Base-by-base conservation (phyloP, 2,113 vertebrate species). In the Tachysurus vachellii region DNA sequence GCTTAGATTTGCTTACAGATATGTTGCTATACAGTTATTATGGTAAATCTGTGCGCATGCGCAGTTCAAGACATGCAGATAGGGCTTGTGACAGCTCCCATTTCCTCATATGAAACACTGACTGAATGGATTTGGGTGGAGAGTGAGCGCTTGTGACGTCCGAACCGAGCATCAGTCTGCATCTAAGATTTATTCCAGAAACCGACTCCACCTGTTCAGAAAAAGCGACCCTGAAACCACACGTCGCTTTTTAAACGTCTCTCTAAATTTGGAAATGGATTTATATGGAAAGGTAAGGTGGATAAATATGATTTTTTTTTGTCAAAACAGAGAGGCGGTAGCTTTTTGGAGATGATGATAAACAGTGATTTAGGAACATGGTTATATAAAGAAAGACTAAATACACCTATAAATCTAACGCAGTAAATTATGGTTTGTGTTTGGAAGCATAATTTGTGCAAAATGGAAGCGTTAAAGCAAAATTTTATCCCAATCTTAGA, bases 261-360 rank as follows among this genome's bases (percentile, higher is more conserved):
- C 54, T 54, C 42, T 66, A 80, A 53, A 64, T 57, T 70, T 61
- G 54, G 36, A 85, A 71, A 97, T 97, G 96, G 97, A 97, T 83
- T 92, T 97, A 82, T 97, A 97, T 75, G 96, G 96, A 57, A 97
- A 97, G 96, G 96, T 97, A 96, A 95, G 95, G 73, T 19, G 2
- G 76, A 23, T 71, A 50, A 59, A 82, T 59, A 31, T 28, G 4
- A 12, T 73, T 88, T 66, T 44, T 75, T n/a, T 44, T 59, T 62
- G 16, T 83, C 73, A 80, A 80, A 84, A 80, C 23, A 53, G 84
- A 59, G 44, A 47, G 42, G 31, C 42, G 31, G 77, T 36, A 80
- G 77, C 50, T 36, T 80, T 77, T 28, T 5, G 23, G 73, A 73
- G 57, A 28, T 64, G 17, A 2, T 5, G 11, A 23, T 44, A 61